phyloP scores from a whole-genome alignment of 35 echinoderm and acorn worm genomes.

The Patiria miniata region DNA sequence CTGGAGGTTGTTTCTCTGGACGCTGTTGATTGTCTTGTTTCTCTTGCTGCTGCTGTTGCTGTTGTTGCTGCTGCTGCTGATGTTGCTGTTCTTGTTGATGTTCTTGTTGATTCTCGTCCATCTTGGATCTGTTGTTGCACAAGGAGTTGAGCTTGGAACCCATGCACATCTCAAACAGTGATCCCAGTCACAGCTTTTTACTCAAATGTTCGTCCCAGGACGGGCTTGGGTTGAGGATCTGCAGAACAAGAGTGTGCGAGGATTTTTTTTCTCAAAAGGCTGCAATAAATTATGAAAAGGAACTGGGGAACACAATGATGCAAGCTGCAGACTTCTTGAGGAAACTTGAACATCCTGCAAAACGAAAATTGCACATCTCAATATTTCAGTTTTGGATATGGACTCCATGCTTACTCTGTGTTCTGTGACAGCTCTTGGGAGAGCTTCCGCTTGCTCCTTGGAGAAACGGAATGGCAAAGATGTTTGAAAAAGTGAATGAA shows the following conservation, averaged over 20 bases:
- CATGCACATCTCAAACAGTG: constrained; percentile 28
- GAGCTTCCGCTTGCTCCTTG: too few relatives aligned
- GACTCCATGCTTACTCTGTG: too few relatives aligned
- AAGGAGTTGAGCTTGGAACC: constrained; percentile 27
- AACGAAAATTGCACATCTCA: too few relatives aligned
- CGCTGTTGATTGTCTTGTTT: background rate
- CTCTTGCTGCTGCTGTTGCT: background rate
- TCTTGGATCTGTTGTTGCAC: background rate
- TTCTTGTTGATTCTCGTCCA: constrained; percentile 16
- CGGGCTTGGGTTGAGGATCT: background rate
- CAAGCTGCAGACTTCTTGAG: too few relatives aligned
- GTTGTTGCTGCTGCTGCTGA: background rate
- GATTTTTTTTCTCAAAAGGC: too few relatives aligned
- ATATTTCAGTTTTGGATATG: too few relatives aligned
- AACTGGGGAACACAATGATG: too few relatives aligned
- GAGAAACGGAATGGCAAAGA: too few relatives aligned
- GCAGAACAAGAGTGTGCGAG: background rate
- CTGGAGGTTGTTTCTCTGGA: background rate
- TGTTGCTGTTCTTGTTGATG: background rate
- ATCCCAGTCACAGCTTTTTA: background rate
- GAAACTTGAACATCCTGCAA: too few relatives aligned
- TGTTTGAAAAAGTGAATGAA: too few relatives aligned
- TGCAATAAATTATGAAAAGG: too few relatives aligned
- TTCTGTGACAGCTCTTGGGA: too few relatives aligned
- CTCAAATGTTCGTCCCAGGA: background rate